A percentile compares a stretch with the other conserved stretches of the same genome.
Evolutionary conservation across 2,797 vertebrate species (phyloP).

Genomic region (Acanthis flammea): DNA sequence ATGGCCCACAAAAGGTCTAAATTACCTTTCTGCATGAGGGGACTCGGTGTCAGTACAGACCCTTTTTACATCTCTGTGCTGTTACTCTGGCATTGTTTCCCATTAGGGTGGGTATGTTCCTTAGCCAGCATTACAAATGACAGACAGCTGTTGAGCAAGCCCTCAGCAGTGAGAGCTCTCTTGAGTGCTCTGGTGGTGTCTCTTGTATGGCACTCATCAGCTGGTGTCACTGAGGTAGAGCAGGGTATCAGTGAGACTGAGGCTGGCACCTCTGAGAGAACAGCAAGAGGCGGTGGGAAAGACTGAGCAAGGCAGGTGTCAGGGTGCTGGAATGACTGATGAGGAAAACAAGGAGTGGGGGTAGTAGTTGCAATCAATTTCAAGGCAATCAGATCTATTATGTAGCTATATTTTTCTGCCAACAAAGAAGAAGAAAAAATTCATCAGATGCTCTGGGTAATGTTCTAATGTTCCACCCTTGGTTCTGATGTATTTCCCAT

Average conservation of each 20-base stretch:
- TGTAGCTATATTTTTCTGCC: not conserved
- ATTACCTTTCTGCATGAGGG: not conserved
- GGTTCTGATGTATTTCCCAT: not conserved
- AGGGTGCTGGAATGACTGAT: not conserved
- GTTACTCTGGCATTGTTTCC: not conserved
- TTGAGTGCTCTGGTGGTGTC: not conserved
- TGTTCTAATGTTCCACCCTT: not conserved
- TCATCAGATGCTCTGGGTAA: not conserved
- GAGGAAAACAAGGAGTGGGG: not conserved
- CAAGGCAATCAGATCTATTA: not conserved
- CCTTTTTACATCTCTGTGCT: not conserved
- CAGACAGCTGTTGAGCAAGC: not conserved
- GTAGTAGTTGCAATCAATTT: not conserved
- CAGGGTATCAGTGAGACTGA: not conserved
- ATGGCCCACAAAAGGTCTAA: not conserved
- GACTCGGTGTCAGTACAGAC: not conserved
- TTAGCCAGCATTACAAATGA: not conserved
- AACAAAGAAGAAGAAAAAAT: not conserved
- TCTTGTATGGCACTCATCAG: not conserved
- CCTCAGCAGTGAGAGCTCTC: not conserved
- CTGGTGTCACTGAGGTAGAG: not conserved
- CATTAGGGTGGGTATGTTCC: rapidly evolving
- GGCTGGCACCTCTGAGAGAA: not conserved
- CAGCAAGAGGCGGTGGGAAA: not conserved
- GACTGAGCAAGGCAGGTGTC: not conserved